Conservation (phyloP, 2,888 invertebrate species). For the Melanophora roralis region DNA sequence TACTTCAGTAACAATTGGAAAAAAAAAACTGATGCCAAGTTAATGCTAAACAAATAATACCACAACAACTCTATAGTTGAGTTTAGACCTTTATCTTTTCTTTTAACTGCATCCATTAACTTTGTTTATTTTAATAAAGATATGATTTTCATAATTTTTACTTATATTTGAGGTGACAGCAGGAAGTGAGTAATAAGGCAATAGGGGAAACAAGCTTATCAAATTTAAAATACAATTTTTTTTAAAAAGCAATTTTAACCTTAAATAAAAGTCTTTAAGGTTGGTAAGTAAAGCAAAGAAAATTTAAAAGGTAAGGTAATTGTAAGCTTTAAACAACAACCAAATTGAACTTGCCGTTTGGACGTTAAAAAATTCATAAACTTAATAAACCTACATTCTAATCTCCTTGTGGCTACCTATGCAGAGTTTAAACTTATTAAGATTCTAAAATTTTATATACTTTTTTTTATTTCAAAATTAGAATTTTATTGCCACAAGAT, state of each 20-base stretch:
- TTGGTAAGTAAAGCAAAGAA: too few relatives aligned
- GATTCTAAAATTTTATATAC: background rate
- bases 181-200: slow-evolving; percentile 10
- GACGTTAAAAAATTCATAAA: too few relatives aligned
- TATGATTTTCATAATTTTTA: background rate
- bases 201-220: background rate
- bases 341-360: too few relatives aligned
- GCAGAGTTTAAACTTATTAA: background rate
- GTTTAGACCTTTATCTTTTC: slow-evolving; percentile 51
- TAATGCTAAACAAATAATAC: slow-evolving; percentile 42
- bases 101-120: slow-evolving; percentile 35
- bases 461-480: slow-evolving; percentile 34
- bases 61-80: slow-evolving; percentile 38
- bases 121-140: background rate
- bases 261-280: too few relatives aligned
- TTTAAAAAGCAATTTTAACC: too few relatives aligned
- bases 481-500: slow-evolving; percentile 35
- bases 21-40: slow-evolving; percentile 50
- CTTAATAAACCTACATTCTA: too few relatives aligned
- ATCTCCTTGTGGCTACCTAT: too few relatives aligned
- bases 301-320: too few relatives aligned
- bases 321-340: too few relatives aligned
- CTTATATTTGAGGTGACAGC: slow-evolving; percentile 21
- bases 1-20: slow-evolving; percentile 41
- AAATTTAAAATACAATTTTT: background rate